Base-by-base conservation (phyloP, 2,888 invertebrate species). In the Spodoptera littoralis region DNA sequence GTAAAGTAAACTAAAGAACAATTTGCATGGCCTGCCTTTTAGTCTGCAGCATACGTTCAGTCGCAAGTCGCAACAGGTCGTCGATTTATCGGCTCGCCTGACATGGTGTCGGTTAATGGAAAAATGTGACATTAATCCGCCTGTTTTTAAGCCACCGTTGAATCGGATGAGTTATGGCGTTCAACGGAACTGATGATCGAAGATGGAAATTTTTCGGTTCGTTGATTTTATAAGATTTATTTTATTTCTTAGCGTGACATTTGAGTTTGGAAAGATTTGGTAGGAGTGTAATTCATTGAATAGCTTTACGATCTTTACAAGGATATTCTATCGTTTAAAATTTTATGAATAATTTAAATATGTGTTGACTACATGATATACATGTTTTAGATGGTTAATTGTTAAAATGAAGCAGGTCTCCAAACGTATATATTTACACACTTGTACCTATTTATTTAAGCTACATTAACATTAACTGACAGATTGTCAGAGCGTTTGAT, bases 61-160 rank as follows among this genome's bases (percentile, higher is more conserved):
- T 70, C 63, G 90, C 92, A 93, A 93, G 65, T 70, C 63, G 90
- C 92, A 93, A 93, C 92, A 93, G 93, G 93, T 93, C 87, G 91
- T 82, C 92, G 90, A 91, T 92, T 91, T 88, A 88, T 89, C 86
- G 83, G 64, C 63, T 69, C 80, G 68, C 73, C 79, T 84, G 88
- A 84, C 87, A 84, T 83, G 77, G 82, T 86, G 85, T 84, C 80
- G 81, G 82, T 83, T 92, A 90, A 92, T 92, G 90, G 90, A 92
- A 92, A 92, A 93, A 92, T 88, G 89, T 89, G 90, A 89, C 87
- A 87, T 86, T 84, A 88, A 87, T 84, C 83, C 84, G 81, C 81
- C 80, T 86, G 82, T 84, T 87, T 87, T 87, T 88, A 85, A 90
- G 87, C 85, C 84, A 84, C 73, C 79, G 80, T 82, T 88, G 85